Evolutionary conservation across 1,140 invertebrate genomes (phyloP), one percentile per base, ranked within the genome.

Genomic region (Conopomorpha cramerella): DNA sequence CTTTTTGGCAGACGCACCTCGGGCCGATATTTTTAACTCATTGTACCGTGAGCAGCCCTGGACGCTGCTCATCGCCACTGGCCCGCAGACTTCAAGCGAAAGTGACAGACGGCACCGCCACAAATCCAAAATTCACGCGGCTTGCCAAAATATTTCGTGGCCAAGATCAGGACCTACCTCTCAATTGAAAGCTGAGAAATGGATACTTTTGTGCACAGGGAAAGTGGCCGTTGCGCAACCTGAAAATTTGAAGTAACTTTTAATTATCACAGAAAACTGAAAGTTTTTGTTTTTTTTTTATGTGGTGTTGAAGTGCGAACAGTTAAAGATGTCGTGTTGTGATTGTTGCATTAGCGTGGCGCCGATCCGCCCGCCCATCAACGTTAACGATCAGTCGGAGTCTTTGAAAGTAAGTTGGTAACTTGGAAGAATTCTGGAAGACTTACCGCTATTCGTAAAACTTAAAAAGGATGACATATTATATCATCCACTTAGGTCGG

Each of bases 391-490:
- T 45, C 90, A 93, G 60, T 92, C 89, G 30, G 89, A 92, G 53
- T 64, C 83, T 45, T 72, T 90, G 36, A 90, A 87, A 88, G 90
- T 92, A 73, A 84, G 79, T n/a, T n/a, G n/a, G n/a, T n/a, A n/a
- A n/a, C n/a, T n/a, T n/a, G n/a, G n/a, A n/a, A n/a, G n/a, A n/a
- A n/a, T n/a, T n/a, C n/a, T n/a, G n/a, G n/a, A n/a, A n/a, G n/a
- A n/a, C n/a, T n/a, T n/a, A n/a, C n/a, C n/a, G n/a, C n/a, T n/a
- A n/a, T n/a, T n/a, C n/a, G n/a, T n/a, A n/a, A n/a, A n/a, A n/a
- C n/a, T n/a, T n/a, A n/a, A n/a, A n/a, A n/a, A n/a, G n/a, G n/a
- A n/a, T n/a, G n/a, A n/a, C n/a, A n/a, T n/a, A n/a, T n/a, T n/a
- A n/a, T n/a, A n/a, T n/a, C n/a, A n/a, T n/a, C n/a, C n/a, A n/a